Evolutionary conservation across 2,113 vertebrate species (phyloP), one percentile per base, ranked within the genome.

Genomic region (Cyprinodon variegatus): DNA sequence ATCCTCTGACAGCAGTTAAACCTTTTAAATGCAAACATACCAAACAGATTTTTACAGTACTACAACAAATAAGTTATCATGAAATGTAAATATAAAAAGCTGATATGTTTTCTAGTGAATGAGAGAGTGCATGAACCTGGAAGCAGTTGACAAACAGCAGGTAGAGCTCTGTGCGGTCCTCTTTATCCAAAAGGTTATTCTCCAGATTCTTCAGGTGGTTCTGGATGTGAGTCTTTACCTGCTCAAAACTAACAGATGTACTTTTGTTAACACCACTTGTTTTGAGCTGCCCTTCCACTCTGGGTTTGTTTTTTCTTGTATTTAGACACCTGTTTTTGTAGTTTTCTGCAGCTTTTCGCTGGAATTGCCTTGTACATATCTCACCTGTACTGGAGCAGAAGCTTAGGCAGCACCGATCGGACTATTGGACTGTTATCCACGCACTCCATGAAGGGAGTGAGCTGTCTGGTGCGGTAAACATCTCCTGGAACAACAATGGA

Each of bases 301-400:
- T 29, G 29, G 1, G 29, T 29, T 29, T 29, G 29, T 29, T 29
- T 29, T 29, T 29, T 8, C 4, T n/a, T n/a, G 57, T 8, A 4
- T 6, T 43, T 6, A 46, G 9, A 41, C 9, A 1, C 2, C 29
- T 29, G 29, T 29, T 29, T 29, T 29, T 29, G 29, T 1, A 29
- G 29, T 29, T 29, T 29, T 29, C 29, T 29, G 29, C 29, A 29
- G 29, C 29, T 29, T 29, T 29, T 29, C 1, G 29, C 29, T 1
- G 1, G 29, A 29, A 29, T 29, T 1, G 29, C 29, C 29, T 29
- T 29, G 1, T 29, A 29, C 29, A 29, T 29, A 29, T 7, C 38
- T 76, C 87, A 95, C 94, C 93, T 94, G 91, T 94, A 77, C 53
- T 94, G 93, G 78, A 95, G 89, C 78, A 95, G 86, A 9, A 95